Evolutionary conservation across 1,140 invertebrate species (phyloP), one percentile per base, ranked within the genome.

Genomic region (Papilio machaon): DNA sequence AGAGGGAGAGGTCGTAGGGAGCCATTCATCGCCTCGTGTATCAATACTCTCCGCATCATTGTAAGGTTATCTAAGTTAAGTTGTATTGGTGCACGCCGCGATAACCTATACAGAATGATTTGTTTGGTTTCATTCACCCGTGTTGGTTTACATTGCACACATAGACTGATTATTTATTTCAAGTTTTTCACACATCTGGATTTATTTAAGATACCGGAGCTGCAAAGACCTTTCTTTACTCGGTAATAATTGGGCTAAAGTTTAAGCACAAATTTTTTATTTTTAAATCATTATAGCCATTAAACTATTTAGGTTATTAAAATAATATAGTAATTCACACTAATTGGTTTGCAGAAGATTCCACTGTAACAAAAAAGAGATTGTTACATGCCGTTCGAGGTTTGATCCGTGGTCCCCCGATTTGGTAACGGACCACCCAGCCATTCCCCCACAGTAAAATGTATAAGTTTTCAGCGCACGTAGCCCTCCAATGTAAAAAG

Each of bases 1-100:
- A 85, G 82, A 87, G 85, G 89, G 90, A 81, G 89, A 87, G 83
- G 82, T 67, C 73, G 52, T 77, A 83, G 82, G 86, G 81, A 81
- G 81, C 83, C 83, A 19, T 67, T 64, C 77, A 64, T 19, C 54
- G 75, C 75, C 73, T 74, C 46, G 19, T 47, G 23, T 52, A 75
- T 75, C 73, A 47, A 75, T 47, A 75, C 46, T 75, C 17, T 75
- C 5, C 19, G 38, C 35, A 17, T 75, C 46, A 64, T 79, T 79
- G 58, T 67, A 67, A 46, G 38, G n/a, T 58, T 38, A 78, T 43
- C 74, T 30, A 54, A 38, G 47, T 43, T 43, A 19, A 46, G 11
- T 73, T 73, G 70, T 73, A 73, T 43, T 30, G 7, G 2, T 15
- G 60, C 23, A 58, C 6, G 60, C 9, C 11, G 19, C 60, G 60